Percentiles rank a stretch among this genome's conserved stretches.
Evolutionary conservation across 2,113 vertebrate genomes (phyloP).

Genomic region (Pachypanchax playfairii): DNA sequence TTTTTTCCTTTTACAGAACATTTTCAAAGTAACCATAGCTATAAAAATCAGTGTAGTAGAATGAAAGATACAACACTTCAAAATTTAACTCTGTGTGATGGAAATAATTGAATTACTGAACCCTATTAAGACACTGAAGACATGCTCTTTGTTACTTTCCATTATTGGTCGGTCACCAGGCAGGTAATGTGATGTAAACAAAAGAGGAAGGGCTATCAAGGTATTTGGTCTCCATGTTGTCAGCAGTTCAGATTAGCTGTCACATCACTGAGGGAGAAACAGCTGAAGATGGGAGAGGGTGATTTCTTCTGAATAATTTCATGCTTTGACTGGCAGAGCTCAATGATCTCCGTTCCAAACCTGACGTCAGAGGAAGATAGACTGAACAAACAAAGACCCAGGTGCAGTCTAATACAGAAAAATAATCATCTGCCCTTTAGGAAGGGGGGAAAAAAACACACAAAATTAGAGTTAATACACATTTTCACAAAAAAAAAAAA

Average conservation of each 20-base stretch:
- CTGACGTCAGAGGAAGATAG: conserved; percentile 52
- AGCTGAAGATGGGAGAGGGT: conserved; percentile 62
- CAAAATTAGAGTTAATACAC: conserved; percentile 44
- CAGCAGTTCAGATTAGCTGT: conserved; percentile 71
- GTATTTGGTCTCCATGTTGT: conserved; percentile 52
- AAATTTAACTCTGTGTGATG: conserved; percentile 4
- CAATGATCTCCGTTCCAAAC: conserved; percentile 38
- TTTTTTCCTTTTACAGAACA: conserved; percentile 2
- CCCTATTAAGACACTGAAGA: not conserved
- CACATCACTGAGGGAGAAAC: conserved; percentile 63
- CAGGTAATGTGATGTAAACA: conserved; percentile 53
- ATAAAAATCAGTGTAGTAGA: conserved; percentile 1
- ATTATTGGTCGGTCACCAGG: conserved; percentile 21
- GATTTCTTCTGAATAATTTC: conserved; percentile 77
- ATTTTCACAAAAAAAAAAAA: conserved; percentile 58
- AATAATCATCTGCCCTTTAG: conserved; percentile 41
- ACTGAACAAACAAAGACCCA: conserved; percentile 40
- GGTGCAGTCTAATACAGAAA: conserved; percentile 39
- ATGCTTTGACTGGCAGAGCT: conserved; percentile 72
- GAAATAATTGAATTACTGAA: not conserved
- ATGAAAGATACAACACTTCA: not conserved
- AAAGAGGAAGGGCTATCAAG: conserved; percentile 56
- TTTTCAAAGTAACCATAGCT: not conserved
- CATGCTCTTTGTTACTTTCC: conserved; percentile 22
- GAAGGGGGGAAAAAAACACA: not conserved